phyloP scores from a whole-genome alignment of 2,797 vertebrate genomes.

The Siniperca scherzeri region DNA sequence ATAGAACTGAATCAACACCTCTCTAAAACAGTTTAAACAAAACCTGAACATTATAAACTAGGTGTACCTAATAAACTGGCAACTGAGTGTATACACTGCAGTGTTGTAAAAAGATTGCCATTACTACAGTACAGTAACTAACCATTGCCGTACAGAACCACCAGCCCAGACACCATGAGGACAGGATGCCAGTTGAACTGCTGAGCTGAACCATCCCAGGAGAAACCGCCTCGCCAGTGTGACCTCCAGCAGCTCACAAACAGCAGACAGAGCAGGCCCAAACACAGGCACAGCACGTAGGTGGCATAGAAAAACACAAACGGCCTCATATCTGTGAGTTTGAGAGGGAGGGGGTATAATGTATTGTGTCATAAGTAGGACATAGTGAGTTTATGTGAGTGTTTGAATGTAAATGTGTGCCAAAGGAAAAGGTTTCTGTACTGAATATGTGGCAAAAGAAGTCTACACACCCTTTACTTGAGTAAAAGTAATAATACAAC shows the following conservation, averaged over 20 bases:
- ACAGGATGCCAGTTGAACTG: constrained; percentile 63
- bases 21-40: no score
- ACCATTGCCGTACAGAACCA: constrained; percentile 48
- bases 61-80: background rate
- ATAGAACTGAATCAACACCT: no score
- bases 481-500: background rate
- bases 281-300: constrained; percentile 12
- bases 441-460: background rate
- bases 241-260: constrained; percentile 42
- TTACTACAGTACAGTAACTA: background rate
- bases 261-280: constrained; percentile 48
- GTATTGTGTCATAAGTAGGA: background rate
- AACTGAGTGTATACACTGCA: background rate
- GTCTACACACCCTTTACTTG: background rate
- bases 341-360: background rate
- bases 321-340: background rate
- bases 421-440: no score
- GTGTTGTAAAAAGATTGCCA: rapidly evolving
- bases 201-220: constrained; percentile 40
- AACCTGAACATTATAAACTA: no score
- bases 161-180: constrained; percentile 54
- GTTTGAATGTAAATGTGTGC: background rate
- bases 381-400: background rate
- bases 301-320: background rate
- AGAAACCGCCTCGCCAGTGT: constrained; percentile 42